Evolutionary conservation across 2,113 vertebrate genomes (phyloP).

Genomic region (Plecotus auritus): DNA sequence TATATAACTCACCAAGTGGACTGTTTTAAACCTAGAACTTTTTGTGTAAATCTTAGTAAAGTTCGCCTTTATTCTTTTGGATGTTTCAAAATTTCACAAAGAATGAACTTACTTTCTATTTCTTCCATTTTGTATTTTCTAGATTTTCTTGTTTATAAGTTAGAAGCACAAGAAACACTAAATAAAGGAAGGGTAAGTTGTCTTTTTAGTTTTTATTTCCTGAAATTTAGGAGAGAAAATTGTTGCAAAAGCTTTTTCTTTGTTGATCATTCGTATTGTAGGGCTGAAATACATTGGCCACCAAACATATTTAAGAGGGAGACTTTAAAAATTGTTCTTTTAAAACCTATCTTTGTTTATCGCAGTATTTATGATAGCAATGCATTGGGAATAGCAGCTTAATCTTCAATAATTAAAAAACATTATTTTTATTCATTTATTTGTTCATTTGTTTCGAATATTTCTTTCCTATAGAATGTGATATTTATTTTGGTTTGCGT

Average conservation of each 20-base stretch:
- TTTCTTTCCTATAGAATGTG: neutral
- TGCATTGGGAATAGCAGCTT: neutral
- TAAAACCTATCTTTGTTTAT: neutral
- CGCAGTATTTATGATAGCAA: neutral
- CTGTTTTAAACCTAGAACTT: neutral
- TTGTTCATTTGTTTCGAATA: neutral
- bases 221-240: neutral
- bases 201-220: neutral
- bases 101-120: neutral
- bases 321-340: neutral
- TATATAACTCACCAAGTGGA: neutral
- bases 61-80: neutral
- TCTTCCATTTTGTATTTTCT: conserved; percentile 62
- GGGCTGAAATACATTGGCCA: neutral
- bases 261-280: neutral
- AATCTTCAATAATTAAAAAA: neutral
- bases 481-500: neutral
- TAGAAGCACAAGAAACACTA: conserved; percentile 94
- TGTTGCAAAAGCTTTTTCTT: neutral
- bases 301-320: neutral
- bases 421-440: neutral
- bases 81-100: neutral
- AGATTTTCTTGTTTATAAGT: conserved; percentile 97
- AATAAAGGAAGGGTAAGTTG: conserved; percentile 97
- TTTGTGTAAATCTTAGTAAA: conserved; percentile 2